phyloP scores from a whole-genome alignment of 2,797 vertebrate species.

The Acanthurus tractus region DNA sequence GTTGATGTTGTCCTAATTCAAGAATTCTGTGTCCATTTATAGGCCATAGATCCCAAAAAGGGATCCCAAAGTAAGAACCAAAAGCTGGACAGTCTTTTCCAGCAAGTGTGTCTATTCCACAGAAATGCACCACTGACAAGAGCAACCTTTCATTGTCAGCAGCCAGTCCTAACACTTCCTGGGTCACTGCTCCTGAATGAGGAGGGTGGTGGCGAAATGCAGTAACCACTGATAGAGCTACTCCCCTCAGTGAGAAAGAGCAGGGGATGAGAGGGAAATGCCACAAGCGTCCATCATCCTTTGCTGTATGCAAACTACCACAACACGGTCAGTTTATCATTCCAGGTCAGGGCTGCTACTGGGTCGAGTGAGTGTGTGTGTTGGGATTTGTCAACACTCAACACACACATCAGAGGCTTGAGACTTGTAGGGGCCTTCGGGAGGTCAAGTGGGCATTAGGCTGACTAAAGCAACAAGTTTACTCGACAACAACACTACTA shows the following conservation, averaged over 20 bases:
- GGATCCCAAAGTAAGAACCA: not conserved
- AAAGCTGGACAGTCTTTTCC: not conserved
- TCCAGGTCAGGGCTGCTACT: conserved; percentile 34
- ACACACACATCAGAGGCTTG: conserved; percentile 50
- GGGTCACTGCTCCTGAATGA: conserved; percentile 8
- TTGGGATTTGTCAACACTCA: conserved; percentile 53
- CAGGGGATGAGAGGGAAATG: conserved; percentile 45
- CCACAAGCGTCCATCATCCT: conserved; percentile 51
- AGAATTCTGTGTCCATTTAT: not conserved
- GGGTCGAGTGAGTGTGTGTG: conserved; percentile 26
- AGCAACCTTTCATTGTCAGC: not conserved
- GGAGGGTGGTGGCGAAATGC: conserved; percentile 10
- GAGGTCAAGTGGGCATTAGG: conserved; percentile 74
- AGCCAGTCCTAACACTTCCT: not conserved
- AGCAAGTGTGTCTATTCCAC: conserved; percentile 9
- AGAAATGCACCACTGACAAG: not conserved
- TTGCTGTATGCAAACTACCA: conserved; percentile 26
- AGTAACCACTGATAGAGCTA: conserved; percentile 26
- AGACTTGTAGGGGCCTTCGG: conserved; percentile 42
- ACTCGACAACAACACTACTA: conserved; percentile 48
- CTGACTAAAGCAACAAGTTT: conserved; percentile 59
- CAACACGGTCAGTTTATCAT: conserved; percentile 14
- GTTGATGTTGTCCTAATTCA: conserved; percentile 23
- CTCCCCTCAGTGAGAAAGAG: conserved; percentile 45
- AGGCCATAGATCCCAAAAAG: not conserved